Evolutionary conservation across 2,797 vertebrate species (phyloP), one percentile per base, ranked within the genome.

Genomic region (Pangasius larnaudii): DNA sequence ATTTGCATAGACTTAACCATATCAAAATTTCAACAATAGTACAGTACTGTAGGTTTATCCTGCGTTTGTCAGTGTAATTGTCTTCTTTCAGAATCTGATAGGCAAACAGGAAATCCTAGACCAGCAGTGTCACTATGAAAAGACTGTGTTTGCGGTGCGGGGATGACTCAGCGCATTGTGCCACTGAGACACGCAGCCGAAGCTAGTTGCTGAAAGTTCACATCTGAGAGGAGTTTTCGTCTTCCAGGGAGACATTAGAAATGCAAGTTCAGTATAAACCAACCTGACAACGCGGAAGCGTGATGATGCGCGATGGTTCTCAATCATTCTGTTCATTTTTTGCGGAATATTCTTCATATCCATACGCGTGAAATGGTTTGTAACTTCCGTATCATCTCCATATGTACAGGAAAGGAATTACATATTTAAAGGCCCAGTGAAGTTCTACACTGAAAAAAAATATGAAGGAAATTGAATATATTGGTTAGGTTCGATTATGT

Each of bases 141-240:
- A 46, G 49, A 5, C 46, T 16, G 27, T 18, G 49, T 1, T 16
- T 53, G 74, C 82, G 30, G 27, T 22, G 42, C n/a, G 69, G 63
- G 82, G 42, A 69, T 84, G 82, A 84, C 65, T 84, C 63, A 24
- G 63, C 82, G 27, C 27, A 11, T 53, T 5, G 58, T 42, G 8
- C 36, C 39, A 51, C 36, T 49, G 39, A 83, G 33, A 33, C 39
- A 16, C 11, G 24, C 58, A 63, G 9, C 56, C 39, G 33, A 77
- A 77, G 42, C 46, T 19, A 53, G 46, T 49, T n/a, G 46, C 72
- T 27, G 5, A 49, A 42, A 63, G 27, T 33, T 30, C 30, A 7
- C 69, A 9, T 39, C 33, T 72, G 33, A 36, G 6, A 46, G 71
- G 39, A 49, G 46, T 14, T 75, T 75, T 51, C 3, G 2, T 67